These are phyloP conservation scores for Rhincodon typus DNA, from an alignment of 2,797 vertebrate genomes.

Conservation along the genomic window DNA sequence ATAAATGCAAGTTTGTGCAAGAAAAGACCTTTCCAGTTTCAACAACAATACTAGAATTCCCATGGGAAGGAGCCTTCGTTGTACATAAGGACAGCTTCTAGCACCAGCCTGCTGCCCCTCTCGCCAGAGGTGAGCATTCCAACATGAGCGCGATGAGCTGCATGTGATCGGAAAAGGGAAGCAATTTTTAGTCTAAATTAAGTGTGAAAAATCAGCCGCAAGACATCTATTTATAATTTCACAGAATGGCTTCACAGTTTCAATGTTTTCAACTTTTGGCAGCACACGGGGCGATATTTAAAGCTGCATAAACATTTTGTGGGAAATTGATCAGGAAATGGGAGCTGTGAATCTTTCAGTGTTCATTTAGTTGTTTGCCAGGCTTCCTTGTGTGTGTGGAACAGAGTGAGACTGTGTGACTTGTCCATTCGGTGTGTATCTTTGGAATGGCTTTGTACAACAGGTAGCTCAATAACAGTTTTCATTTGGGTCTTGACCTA, in stretches of 20 bases:
- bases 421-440: background rate
- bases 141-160: background rate
- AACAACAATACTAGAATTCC: background rate
- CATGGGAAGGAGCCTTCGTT: background rate
- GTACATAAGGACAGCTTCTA: too few species aligned
- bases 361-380: background rate
- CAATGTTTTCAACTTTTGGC: background rate
- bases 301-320: background rate
- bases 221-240: conserved; percentile 6
- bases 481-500: background rate
- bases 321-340: background rate
- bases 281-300: background rate
- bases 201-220: background rate
- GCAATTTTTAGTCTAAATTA: background rate
- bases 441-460: background rate
- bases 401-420: too few species aligned
- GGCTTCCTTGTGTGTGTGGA: too few species aligned
- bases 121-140: background rate
- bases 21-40: background rate
- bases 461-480: background rate
- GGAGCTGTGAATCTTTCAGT: background rate
- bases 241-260: background rate
- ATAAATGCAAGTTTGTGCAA: background rate
- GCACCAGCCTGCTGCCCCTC: background rate
- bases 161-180: background rate